Base-by-base conservation (phyloP, 2,888 invertebrate species). In the Sepioteuthis lessoniana region DNA sequence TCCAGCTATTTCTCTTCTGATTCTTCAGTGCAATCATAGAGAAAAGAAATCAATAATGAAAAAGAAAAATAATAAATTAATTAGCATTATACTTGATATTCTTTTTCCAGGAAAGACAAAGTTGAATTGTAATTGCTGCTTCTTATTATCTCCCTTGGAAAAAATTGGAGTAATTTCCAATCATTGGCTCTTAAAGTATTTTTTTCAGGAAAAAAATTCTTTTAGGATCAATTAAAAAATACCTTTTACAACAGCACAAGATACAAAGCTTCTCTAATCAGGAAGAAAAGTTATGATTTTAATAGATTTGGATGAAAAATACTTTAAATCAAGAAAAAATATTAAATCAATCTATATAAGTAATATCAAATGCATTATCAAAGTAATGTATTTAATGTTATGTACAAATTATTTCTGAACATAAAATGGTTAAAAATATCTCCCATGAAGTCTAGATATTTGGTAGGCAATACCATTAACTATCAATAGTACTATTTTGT, bases 61-160 rank as follows among this genome's bases (percentile, higher is more conserved):
- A 55, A 76, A 76, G 76, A 35, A n/a, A 76, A 76, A 76, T n/a
- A 35, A 76, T n/a, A 76, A 76, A 76, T 13, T n/a, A 76, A 76
- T 76, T 76, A 76, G 76, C n/a, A 76, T 25, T 76, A 76, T n/a
- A 16, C 16, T 35, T 76, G 76, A n/a, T n/a, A 19, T n/a, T 19
- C n/a, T n/a, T 76, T 76, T 76, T 31, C n/a, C 76, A 76, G 31
- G 31, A 76, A 76, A 76, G n/a, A 31, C 76, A 76, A 76, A 7
- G n/a, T 76, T 76, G 13, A 35, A 76, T 35, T 35, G 16, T 76
- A n/a, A 76, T 76, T 76, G 76, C n/a, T 76, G n/a, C n/a, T 76
- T 76, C 76, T n/a, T 76, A 76, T 76, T 76, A 76, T 76, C 76
- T 76, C 76, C 76, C 76, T 76, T 76, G 76, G 35, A 76, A n/a